phyloP scores from a whole-genome alignment of 2,888 invertebrate species.

The Abrostola triplasia region DNA sequence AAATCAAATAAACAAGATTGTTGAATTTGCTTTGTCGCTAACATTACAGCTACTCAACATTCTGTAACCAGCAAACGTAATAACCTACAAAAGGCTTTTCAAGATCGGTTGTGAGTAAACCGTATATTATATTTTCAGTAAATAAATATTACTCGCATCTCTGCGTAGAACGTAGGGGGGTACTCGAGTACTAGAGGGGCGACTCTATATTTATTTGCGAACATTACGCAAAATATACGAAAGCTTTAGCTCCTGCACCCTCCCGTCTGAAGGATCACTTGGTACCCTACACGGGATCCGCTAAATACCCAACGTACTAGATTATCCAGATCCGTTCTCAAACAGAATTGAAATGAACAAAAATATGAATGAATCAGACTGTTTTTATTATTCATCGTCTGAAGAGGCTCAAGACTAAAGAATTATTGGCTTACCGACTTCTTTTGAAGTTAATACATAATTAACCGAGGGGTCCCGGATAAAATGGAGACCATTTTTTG shows the following conservation, averaged over 20 bases:
- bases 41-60: constrained; percentile 1
- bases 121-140: constrained; percentile 27
- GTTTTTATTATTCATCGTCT: constrained; percentile 48
- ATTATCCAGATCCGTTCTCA: constrained; percentile 12
- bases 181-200: constrained; percentile 26
- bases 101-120: constrained; percentile 9
- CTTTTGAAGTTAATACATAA: constrained; percentile 61
- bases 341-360: constrained; percentile 46
- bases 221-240: constrained; percentile 41
- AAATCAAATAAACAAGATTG: background rate
- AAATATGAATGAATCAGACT: constrained; percentile 12
- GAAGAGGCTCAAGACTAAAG: constrained; percentile 30
- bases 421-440: constrained; percentile 59
- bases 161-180: constrained; percentile 16
- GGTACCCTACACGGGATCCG: constrained; percentile 41
- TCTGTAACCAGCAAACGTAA: constrained; percentile 16
- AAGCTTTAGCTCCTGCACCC: constrained; percentile 23
- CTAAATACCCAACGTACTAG: constrained; percentile 35
- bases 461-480: constrained; percentile 48
- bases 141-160: constrained; percentile 29
- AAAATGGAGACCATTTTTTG: constrained; percentile 46
- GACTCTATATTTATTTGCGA: constrained; percentile 46
- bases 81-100: constrained; percentile 19
- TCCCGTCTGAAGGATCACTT: constrained; percentile 50
- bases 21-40: background rate